Percentiles rank a stretch among this genome's conserved stretches.
phyloP scores from a whole-genome alignment of 2,797 vertebrate genomes.

The Galagoides demidoff region DNA sequence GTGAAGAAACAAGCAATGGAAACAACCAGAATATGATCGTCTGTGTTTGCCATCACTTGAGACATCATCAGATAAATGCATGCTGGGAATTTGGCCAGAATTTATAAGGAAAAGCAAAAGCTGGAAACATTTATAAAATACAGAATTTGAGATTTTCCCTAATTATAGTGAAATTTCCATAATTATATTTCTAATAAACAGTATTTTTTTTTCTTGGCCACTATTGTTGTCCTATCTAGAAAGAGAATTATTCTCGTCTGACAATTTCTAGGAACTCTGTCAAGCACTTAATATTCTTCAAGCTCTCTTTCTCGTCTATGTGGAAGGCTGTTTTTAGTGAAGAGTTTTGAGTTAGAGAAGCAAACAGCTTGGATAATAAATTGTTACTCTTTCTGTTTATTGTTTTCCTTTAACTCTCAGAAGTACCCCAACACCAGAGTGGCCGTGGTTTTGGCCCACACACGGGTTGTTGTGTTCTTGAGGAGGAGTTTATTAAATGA shows the following conservation, averaged over 20 bases:
- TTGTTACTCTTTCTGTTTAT: neutral
- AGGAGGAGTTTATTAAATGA: neutral
- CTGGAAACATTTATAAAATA: slow-evolving; percentile 47
- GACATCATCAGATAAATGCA: neutral
- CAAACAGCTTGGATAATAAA: neutral
- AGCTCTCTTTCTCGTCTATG: neutral
- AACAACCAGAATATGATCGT: neutral
- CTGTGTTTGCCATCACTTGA: neutral
- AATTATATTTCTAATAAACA: slow-evolving; percentile 35
- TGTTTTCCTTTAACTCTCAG: neutral
- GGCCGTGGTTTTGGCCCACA: neutral
- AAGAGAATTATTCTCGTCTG: neutral
- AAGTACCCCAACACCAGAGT: neutral
- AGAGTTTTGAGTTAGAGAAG: neutral
- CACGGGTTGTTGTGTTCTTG: neutral
- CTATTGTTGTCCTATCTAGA: slow-evolving; percentile 7
- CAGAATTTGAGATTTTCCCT: slow-evolving; percentile 15
- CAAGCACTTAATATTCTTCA: neutral
- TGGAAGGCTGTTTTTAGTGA: neutral
- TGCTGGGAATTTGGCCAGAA: slow-evolving; percentile 43
- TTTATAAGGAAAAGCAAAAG: slow-evolving; percentile 18
- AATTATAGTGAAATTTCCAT: slow-evolving; percentile 32
- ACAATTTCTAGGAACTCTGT: neutral
- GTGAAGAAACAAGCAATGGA: neutral
- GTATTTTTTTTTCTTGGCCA: neutral